Evolutionary conservation across 2,888 invertebrate species (phyloP).

Genomic region (Zygaena filipendulae): DNA sequence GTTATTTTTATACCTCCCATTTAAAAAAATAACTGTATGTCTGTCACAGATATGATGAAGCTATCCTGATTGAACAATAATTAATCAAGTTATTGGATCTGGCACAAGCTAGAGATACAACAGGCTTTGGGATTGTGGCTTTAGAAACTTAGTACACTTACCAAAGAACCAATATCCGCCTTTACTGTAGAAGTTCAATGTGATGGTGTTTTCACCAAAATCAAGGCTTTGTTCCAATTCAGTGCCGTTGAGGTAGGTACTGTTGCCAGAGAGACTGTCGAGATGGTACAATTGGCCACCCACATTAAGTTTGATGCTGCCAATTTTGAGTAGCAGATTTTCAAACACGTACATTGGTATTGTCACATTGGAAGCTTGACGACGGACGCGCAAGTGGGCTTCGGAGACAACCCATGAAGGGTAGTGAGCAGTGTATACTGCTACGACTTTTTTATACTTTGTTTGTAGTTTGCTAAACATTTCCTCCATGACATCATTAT

Average conservation of each 20-base stretch:
- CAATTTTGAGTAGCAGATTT: constrained; percentile 30
- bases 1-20: no score
- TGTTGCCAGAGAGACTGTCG: constrained; percentile 9
- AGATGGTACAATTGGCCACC: constrained; percentile 12
- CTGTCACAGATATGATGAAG: no score
- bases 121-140: no score
- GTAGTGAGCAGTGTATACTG: constrained; percentile 66
- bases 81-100: no score
- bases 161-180: constrained; percentile 54
- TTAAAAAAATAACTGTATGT: no score
- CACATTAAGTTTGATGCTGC: constrained; percentile 16
- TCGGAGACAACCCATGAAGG: constrained; percentile 55
- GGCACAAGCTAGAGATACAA: no score
- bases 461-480: constrained; percentile 56
- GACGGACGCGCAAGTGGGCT: constrained; percentile 32
- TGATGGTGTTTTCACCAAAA: constrained; percentile 26
- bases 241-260: constrained; percentile 16
- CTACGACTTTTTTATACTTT: constrained; percentile 54
- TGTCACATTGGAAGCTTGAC: constrained; percentile 23
- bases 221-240: constrained; percentile 26
- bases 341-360: constrained; percentile 18
- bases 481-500: constrained; percentile 69
- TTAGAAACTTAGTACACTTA: no score
- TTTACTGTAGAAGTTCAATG: constrained; percentile 29
- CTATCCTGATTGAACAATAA: no score